These are phyloP conservation scores for Drosophila siamana DNA, from an alignment of 2,888 invertebrate species.

Conservation along the genomic window DNA sequence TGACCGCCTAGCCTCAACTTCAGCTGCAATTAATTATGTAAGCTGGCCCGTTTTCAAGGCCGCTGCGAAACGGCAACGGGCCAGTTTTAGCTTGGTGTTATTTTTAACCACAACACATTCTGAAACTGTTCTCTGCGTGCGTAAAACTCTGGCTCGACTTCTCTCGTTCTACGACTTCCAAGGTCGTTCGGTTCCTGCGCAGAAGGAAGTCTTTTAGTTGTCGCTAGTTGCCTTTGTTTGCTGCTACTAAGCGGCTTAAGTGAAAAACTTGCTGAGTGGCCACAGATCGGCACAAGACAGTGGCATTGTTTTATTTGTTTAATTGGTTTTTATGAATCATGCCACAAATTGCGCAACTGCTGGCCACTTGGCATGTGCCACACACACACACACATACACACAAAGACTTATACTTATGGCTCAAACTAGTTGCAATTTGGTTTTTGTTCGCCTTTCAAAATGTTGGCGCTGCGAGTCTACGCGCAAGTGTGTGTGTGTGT, in stretches of 20 bases:
- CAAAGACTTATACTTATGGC: conserved; percentile 13
- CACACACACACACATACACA: conserved; percentile 11
- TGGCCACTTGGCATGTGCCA: conserved; percentile 54
- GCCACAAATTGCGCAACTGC: conserved; percentile 64
- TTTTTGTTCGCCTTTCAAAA: conserved; percentile 51
- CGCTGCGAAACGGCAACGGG: conserved; percentile 37
- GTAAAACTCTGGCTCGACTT: conserved; percentile 37
- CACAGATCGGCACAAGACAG: conserved; percentile 28
- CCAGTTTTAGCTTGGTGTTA: conserved; percentile 34
- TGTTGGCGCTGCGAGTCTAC: conserved; percentile 16
- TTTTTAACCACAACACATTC: conserved; percentile 64
- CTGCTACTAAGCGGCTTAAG: conserved; percentile 61
- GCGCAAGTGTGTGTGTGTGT: conserved; percentile 10
- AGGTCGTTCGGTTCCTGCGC: conserved; percentile 65
- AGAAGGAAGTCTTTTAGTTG: conserved; percentile 63
- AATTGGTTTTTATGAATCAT: conserved; percentile 72
- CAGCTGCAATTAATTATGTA: conserved; percentile 79
- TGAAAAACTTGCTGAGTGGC: conserved; percentile 44
- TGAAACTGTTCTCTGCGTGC: conserved; percentile 73
- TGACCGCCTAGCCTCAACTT: conserved; percentile 42
- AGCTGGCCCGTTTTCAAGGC: conserved; percentile 62
- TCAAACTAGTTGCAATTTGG: conserved; percentile 40
- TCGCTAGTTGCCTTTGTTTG: conserved; percentile 44
- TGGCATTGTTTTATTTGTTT: conserved; percentile 53
- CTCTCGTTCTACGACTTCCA: conserved; percentile 23